Evolutionary conservation across 2,113 vertebrate species (phyloP).

Genomic region (Rhegmatorhina hoffmannsi): DNA sequence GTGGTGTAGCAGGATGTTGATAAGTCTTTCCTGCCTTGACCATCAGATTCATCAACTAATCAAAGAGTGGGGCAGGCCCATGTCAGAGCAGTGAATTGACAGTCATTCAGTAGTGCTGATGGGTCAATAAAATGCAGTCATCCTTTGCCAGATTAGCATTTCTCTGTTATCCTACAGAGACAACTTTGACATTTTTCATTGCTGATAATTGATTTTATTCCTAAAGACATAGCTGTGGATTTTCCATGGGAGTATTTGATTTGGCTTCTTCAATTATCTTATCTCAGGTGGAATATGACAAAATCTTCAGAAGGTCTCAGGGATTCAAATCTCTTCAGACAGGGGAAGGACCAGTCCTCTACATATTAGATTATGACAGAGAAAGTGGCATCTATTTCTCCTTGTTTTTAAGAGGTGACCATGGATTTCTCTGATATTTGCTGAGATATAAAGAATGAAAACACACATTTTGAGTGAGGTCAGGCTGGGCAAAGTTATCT

Average conservation of each 20-base stretch:
- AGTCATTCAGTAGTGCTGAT: not conserved
- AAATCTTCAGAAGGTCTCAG: not conserved
- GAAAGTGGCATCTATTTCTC: not conserved
- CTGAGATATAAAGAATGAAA: not conserved
- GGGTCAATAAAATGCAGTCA: not conserved
- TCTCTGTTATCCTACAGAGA: not conserved
- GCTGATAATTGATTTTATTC: not conserved
- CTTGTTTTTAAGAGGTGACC: not conserved
- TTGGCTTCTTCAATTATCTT: not conserved
- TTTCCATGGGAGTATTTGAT: not conserved
- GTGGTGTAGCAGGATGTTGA: not conserved
- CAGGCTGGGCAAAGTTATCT: not conserved
- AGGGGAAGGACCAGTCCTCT: not conserved
- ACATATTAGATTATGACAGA: not conserved
- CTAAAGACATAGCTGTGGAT: not conserved
- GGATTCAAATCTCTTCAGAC: not conserved
- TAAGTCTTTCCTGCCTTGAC: not conserved
- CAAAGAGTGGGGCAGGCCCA: not conserved
- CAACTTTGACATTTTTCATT: not conserved
- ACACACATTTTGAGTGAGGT: not conserved
- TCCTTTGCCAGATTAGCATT: not conserved
- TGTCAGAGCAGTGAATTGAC: not conserved
- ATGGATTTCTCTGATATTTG: not conserved
- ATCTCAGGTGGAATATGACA: not conserved
- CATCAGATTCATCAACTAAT: not conserved